A percentile compares a stretch with the other conserved stretches of the same genome.
Conservation (phyloP, 2,797 vertebrate species). For the Cyclopterus lumpus region DNA sequence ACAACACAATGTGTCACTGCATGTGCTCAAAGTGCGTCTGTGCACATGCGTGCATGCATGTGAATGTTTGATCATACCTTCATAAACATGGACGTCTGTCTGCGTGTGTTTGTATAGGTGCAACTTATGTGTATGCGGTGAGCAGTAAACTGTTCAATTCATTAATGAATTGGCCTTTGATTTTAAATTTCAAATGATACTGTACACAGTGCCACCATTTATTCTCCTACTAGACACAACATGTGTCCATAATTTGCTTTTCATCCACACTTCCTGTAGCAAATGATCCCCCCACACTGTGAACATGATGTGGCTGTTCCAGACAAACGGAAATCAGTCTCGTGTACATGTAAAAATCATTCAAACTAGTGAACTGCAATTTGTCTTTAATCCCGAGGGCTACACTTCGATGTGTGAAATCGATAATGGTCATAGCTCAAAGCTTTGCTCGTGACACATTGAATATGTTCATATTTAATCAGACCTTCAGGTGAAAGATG, state of each 20-base stretch:
- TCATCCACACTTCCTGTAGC: slow-evolving; percentile 20
- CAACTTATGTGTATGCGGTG: background rate
- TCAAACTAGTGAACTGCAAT: slow-evolving; percentile 5
- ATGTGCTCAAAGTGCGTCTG: background rate
- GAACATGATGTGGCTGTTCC: background rate
- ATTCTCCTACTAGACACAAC: background rate
- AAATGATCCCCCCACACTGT: slow-evolving; percentile 5
- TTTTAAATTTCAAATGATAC: background rate
- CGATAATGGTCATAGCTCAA: slow-evolving; percentile 5
- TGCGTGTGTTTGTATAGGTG: background rate
- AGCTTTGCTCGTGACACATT: background rate
- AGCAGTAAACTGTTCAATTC: background rate
- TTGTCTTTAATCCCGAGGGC: slow-evolving; percentile 30
- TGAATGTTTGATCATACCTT: background rate
- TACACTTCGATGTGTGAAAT: slow-evolving; percentile 19
- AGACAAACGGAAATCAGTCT: slow-evolving; percentile 31
- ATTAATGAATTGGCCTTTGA: slow-evolving; percentile 5
- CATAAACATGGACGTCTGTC: background rate
- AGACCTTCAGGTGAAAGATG: background rate
- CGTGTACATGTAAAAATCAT: slow-evolving; percentile 31
- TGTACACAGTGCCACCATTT: background rate
- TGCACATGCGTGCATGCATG: too few species aligned
- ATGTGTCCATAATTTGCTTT: slow-evolving; percentile 11
- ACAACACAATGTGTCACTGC: background rate
- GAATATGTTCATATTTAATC: background rate